Conservation (phyloP, 2,797 vertebrate species). For the Urocyon cinereoargenteus region DNA sequence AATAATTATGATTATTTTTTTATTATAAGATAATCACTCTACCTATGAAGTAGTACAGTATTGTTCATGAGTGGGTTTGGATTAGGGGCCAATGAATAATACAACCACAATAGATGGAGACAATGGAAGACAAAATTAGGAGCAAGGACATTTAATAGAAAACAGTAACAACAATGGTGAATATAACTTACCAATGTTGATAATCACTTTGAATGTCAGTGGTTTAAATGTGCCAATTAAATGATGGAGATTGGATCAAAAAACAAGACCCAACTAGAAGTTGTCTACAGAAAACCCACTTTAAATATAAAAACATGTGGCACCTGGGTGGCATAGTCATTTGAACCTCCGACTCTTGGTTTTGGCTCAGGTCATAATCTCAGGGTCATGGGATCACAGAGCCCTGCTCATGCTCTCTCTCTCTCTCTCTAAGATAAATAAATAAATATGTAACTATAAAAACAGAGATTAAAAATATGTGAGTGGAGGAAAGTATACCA, state of each 20-base stretch:
- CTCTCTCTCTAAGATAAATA: too few species aligned
- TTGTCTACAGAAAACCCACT: neutral
- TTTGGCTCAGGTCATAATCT: too few species aligned
- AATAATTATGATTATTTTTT: neutral
- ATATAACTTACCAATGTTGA: neutral
- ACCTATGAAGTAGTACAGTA: neutral
- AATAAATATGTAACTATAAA: too few species aligned
- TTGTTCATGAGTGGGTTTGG: neutral
- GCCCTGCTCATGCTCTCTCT: too few species aligned
- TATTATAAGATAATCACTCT: neutral
- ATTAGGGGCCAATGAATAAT: neutral
- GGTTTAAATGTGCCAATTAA: neutral
- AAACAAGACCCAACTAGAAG: neutral
- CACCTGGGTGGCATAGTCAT: too few species aligned
- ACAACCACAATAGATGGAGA: neutral
- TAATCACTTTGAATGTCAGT: neutral
- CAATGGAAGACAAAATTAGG: neutral
- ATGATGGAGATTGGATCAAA: neutral
- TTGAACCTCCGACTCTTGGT: too few species aligned
- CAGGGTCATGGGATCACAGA: too few species aligned
- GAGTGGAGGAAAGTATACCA: neutral
- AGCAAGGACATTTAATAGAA: neutral
- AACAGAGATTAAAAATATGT: neutral
- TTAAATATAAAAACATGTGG: neutral
- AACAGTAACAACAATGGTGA: neutral